These are phyloP conservation scores for Drosophila willistoni DNA, from an alignment of 1,140 invertebrate species.

Conservation along the genomic window DNA sequence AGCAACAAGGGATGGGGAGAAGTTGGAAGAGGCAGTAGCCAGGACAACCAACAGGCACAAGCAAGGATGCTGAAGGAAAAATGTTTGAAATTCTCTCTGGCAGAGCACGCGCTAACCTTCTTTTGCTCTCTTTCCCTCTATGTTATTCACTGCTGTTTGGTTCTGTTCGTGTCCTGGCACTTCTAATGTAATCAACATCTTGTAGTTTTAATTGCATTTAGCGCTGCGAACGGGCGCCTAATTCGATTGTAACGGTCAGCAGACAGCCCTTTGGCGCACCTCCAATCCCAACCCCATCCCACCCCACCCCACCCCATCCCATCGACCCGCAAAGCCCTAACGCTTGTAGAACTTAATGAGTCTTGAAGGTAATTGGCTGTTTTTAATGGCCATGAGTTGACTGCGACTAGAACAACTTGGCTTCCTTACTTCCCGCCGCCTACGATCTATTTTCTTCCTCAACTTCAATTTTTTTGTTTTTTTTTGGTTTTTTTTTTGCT, in stretches of 20 bases:
- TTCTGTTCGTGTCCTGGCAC: slow-evolving; percentile 58
- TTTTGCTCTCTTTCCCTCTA: neutral
- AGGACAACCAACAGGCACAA: slow-evolving; percentile 9
- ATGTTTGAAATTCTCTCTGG: slow-evolving; percentile 41
- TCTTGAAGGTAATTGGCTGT: slow-evolving; percentile 77
- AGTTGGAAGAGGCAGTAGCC: slow-evolving; percentile 29
- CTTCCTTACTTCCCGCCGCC: slow-evolving; percentile 30
- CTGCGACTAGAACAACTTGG: slow-evolving; percentile 60
- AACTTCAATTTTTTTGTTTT: neutral
- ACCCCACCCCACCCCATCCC: neutral
- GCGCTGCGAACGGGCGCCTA: slow-evolving; percentile 72
- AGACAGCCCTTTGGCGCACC: slow-evolving; percentile 50
- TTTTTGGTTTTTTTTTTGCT: too few relatives aligned
- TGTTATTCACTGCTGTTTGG: neutral
- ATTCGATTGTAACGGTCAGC: slow-evolving; percentile 79
- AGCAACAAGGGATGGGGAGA: slow-evolving; percentile 19
- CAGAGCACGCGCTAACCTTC: slow-evolving; percentile 19
- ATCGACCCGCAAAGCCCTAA: slow-evolving; percentile 5
- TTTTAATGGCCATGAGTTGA: slow-evolving; percentile 73
- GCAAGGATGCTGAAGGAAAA: slow-evolving; percentile 16
- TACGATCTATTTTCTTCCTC: neutral
- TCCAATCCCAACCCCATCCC: slow-evolving; percentile 11
- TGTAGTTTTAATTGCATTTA: slow-evolving; percentile 80
- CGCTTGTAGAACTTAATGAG: slow-evolving; percentile 73
- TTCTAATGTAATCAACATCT: slow-evolving; percentile 80